Evolutionary conservation across 2,888 invertebrate species (phyloP).

Genomic region (Euspilapteryx auroguttella): DNA sequence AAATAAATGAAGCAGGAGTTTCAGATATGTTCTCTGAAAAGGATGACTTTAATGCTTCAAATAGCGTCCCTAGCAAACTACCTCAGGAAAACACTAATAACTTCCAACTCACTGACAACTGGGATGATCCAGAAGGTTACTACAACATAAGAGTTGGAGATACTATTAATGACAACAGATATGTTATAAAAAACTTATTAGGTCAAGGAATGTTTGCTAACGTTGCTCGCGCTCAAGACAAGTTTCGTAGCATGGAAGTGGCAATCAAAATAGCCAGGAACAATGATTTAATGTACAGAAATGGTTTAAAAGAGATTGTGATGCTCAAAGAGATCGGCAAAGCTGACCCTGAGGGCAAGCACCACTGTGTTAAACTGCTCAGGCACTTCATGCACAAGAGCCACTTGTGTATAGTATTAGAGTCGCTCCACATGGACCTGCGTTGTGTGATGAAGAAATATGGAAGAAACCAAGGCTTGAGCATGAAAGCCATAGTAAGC

Average conservation of each 20-base stretch:
- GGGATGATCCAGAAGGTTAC: conserved; percentile 99
- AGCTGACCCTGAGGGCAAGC: conserved; percentile 93
- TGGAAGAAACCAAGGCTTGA: conserved; percentile 92
- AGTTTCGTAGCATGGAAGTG: conserved; percentile 81
- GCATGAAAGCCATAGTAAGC: conserved; percentile 93
- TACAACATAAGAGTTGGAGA: conserved; percentile 94
- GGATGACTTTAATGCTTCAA: conserved; percentile 77
- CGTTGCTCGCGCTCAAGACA: conserved; percentile 91
- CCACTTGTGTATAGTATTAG: conserved; percentile 97
- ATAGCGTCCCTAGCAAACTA: conserved; percentile 28
- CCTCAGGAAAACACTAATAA: conserved; percentile 54
- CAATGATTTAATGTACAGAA: conserved; percentile 99
- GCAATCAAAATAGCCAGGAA: conserved; percentile 98
- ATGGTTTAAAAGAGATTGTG: conserved; percentile 93
- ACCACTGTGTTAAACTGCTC: conserved; percentile 86
- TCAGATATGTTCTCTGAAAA: conserved; percentile 94
- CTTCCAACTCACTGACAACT: conserved; percentile 93
- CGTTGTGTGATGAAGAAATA: conserved; percentile 93
- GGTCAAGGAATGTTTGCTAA: conserved; percentile 99
- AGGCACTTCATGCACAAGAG: conserved; percentile 96
- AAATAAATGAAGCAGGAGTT: conserved; percentile 48
- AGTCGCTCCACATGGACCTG: conserved; percentile 91
- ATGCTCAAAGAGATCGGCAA: conserved; percentile 90
- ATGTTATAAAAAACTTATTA: conserved; percentile 92
- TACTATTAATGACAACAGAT: conserved; percentile 74